Evolutionary conservation across 2,113 vertebrate species (phyloP), one percentile per base, ranked within the genome.

Genomic region (Pogonocichla stellata): DNA sequence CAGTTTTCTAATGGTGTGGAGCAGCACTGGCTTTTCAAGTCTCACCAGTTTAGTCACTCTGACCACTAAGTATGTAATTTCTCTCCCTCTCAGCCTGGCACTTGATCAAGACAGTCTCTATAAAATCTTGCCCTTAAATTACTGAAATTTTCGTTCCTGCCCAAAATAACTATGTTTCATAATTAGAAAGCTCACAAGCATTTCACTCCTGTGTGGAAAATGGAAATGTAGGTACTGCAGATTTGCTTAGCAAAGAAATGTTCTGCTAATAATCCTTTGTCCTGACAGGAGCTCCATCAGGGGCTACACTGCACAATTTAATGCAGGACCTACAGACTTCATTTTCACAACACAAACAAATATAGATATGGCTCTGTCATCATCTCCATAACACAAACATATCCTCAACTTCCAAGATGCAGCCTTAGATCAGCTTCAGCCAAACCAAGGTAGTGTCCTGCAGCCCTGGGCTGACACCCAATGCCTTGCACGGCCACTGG

Each of bases 21-120:
- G 47, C 85, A 95, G 74, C 82, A 66, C 75, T 73, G 65, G 84
- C 73, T 87, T 79, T 96, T 92, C 84, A 85, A 80, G 84, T 79
- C 89, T 82, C 93, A 91, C 80, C 81, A 94, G 91, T 90, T 94
- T 20, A 90, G 87, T 82, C 81, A 87, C 47, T 73, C 92, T 94
- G 91, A 95, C 84, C 93, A 87, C 83, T 57, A 83, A 71, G 66
- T 31, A 65, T 86, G 67, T 54, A 33, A 88, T 70, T 92, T 85
- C 85, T 94, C 92, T 93, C 72, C 79, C 79, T 62, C 70, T 73
- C 90, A 82, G 85, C 38, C 86, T 89, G 91, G 88, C 96, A 93
- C 75, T 24, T 1, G 10, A 70, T 88, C 91, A 94, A 93, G 86
- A 77, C 56, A 60, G 43, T 50, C 45, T 50, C 78, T 75, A 90